Evolutionary conservation across 92 coral and sea anemone species (phyloP).

Genomic region (Epizoanthus stellaris): DNA sequence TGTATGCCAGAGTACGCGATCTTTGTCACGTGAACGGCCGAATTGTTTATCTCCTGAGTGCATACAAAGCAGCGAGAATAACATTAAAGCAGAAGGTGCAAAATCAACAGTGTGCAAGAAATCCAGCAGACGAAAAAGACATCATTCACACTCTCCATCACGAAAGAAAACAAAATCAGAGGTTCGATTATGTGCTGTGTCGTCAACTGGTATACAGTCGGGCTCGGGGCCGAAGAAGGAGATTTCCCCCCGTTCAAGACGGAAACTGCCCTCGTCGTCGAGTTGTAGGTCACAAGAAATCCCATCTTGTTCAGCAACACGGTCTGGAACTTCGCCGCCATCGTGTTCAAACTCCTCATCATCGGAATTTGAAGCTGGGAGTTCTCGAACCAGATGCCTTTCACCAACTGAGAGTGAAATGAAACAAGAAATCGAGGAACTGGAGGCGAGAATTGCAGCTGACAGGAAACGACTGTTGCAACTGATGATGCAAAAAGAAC

Average conservation of each 20-base stretch:
- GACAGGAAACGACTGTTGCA: slow-evolving; percentile 72
- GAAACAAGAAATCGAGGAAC: slow-evolving; percentile 80
- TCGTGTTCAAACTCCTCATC: background rate
- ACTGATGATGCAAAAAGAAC: slow-evolving; percentile 69
- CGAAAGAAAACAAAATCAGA: background rate
- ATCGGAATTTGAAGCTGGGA: background rate
- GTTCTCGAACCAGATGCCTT: background rate
- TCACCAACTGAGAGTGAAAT: slow-evolving; percentile 71
- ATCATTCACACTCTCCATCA: background rate
- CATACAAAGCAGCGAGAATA: background rate
- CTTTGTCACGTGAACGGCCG: background rate
- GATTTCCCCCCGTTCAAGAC: background rate
- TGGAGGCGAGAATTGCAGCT: slow-evolving; percentile 73
- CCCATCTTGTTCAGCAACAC: slow-evolving; percentile 5
- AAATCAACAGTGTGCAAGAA: background rate
- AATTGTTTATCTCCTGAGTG: background rate
- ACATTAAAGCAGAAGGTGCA: slow-evolving; percentile 12
- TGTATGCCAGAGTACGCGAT: background rate
- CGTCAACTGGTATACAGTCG: too few species aligned
- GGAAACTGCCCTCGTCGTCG: background rate
- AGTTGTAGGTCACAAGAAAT: background rate
- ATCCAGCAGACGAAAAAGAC: background rate
- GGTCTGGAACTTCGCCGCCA: background rate
- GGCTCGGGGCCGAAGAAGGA: slow-evolving; percentile 8
- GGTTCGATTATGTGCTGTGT: background rate